Conservation (phyloP, 2,888 invertebrate genomes). For the Epinotia nisella region DNA sequence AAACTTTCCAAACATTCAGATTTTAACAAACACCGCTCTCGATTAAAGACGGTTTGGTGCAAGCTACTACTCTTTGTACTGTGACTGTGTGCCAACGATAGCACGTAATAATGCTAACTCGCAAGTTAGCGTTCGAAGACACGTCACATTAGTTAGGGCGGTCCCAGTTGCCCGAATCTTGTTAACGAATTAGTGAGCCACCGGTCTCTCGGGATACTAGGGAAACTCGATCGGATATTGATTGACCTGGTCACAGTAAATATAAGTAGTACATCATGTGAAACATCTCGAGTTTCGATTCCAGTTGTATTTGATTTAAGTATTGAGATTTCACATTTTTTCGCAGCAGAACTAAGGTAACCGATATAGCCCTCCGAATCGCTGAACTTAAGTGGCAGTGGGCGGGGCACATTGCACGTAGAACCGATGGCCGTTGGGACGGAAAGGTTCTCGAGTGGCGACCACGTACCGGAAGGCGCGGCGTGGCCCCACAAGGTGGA, state of each 20-base stretch:
- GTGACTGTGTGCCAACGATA: constrained; percentile 1
- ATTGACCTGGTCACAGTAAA: not conserved
- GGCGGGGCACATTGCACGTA: no score
- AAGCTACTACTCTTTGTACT: not conserved
- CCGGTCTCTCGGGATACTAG: constrained; percentile 15
- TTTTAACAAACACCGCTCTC: no score
- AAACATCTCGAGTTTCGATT: not conserved
- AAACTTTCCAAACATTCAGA: no score
- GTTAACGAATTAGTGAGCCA: constrained; percentile 28
- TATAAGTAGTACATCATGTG: not conserved
- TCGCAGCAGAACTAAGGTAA: no score
- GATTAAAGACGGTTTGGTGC: no score
- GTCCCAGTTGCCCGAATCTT: constrained; percentile 33
- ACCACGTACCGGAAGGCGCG: no score
- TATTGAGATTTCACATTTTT: no score
- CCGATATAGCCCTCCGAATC: no score
- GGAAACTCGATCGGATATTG: constrained; percentile 14
- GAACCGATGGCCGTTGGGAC: no score
- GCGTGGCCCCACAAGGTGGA: no score
- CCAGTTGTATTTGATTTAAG: not conserved
- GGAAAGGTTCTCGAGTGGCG: no score
- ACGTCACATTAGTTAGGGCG: constrained; percentile 36
- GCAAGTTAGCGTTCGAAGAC: constrained; percentile 31
- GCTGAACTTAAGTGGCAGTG: no score
- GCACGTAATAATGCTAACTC: constrained; percentile 35